These are phyloP conservation scores for Halocynthia aurantium DNA, from an alignment of 23 tunicate species.

Conservation along the genomic window DNA sequence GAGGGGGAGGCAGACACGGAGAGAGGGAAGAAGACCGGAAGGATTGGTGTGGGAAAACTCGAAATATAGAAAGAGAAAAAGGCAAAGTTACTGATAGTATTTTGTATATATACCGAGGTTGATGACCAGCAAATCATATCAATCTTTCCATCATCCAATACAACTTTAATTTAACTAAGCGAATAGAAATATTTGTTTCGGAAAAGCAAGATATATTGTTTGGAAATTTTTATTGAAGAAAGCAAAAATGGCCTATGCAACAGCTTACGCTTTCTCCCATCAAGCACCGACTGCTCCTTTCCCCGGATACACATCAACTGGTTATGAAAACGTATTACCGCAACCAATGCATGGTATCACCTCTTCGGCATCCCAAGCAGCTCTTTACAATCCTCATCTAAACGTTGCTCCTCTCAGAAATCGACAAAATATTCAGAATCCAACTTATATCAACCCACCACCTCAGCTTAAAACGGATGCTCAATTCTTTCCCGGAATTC, in stretches of 20 bases:
- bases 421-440: neutral
- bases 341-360: slow-evolving; percentile 8
- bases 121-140: neutral
- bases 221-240: neutral
- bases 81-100: no score
- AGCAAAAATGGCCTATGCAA: slow-evolving; percentile 5
- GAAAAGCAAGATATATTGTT: neutral
- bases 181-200: no score
- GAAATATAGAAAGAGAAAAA: neutral
- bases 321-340: neutral
- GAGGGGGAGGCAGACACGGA: slow-evolving; percentile 7
- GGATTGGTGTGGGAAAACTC: slow-evolving; percentile 16
- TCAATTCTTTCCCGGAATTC: neutral
- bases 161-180: neutral
- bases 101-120: neutral
- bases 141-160: neutral
- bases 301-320: slow-evolving; percentile 1
- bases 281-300: slow-evolving; percentile 2
- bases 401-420: neutral
- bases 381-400: neutral
- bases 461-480: neutral
- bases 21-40: neutral
- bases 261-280: neutral
- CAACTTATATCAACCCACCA: neutral
- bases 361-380: neutral